Conservation (phyloP, 2,888 invertebrate genomes). For the Acleris holmiana region DNA sequence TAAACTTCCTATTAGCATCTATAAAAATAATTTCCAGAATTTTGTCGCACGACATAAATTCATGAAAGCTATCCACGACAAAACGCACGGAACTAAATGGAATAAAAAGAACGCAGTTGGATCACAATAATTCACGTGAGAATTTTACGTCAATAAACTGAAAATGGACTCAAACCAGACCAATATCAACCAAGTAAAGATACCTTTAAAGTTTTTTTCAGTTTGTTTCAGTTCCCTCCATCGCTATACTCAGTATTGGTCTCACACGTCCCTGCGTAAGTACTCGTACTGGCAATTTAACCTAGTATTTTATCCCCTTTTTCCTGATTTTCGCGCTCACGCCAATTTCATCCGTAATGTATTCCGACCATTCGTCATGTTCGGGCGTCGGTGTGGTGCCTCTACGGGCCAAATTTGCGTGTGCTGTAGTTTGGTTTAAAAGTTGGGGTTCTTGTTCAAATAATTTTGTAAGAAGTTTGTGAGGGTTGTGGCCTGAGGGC, state of each 20-base stretch:
- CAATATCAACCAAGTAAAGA: constrained; percentile 1
- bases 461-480: constrained; percentile 77
- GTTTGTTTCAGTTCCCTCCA: constrained; percentile 31
- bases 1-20: constrained; percentile 5
- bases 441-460: constrained; percentile 65
- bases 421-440: constrained; percentile 45
- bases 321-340: constrained; percentile 42
- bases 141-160: constrained; percentile 47
- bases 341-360: constrained; percentile 53
- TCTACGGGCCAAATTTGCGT: constrained; percentile 58
- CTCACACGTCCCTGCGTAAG: constrained; percentile 60
- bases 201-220: neutral
- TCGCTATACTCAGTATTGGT: constrained; percentile 60
- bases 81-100: constrained; percentile 28
- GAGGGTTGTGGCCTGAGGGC: constrained; percentile 69
- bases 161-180: constrained; percentile 26
- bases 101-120: constrained; percentile 37
- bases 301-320: constrained; percentile 51
- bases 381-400: constrained; percentile 26
- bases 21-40: constrained; percentile 9
- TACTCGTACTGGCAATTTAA: constrained; percentile 64
- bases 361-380: constrained; percentile 20
- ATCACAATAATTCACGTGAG: constrained; percentile 52
- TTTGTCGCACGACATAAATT: constrained; percentile 12
- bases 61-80: constrained; percentile 25